Evolutionary conservation across 2,797 vertebrate genomes (phyloP), one percentile per base, ranked within the genome.

Genomic region (Pangasius mekongensis): DNA sequence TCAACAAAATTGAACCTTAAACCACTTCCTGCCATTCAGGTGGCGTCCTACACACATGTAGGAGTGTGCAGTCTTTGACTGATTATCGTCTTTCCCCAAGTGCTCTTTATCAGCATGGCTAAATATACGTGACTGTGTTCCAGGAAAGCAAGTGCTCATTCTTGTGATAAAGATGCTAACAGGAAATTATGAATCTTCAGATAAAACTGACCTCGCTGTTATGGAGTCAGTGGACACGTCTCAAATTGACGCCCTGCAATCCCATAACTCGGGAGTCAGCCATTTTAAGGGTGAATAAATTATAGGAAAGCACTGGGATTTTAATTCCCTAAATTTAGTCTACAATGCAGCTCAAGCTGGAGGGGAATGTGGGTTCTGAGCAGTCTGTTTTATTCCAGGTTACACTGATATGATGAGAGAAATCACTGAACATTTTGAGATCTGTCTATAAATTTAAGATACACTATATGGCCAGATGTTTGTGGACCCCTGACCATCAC

Each of bases 1-100:
- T 85, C 27, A 49, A 84, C 8, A 0, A 90, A 90, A 92, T 89
- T 90, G 86, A 89, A 81, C 89, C 82, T 88, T 47, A 92, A 93
- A 93, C 93, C 60, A 89, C 94, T 95, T 96, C 96, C 94, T 69
- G 90, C 93, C 88, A 95, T 95, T 96, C 93, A 96, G 93, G 93
- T 90, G 88, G 89, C 91, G 30, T 88, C 93, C 94, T 93, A 95
- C 93, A 92, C 93, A 52, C 92, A 91, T 86, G 88, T 86, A 93
- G 92, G 87, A 91, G 93, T 91, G 87, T 90, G 86, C 43, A 89
- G 91, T 86, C 77, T 89, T 92, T 94, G 93, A 94, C 94, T 95
- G 95, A 95, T 95, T 94, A 91, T 91, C 93, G 88, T 91, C 83
- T 96, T 94, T 91, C 93, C 93, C 90, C 84, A 90, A 84, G 89